Evolutionary conservation across 2,797 vertebrate genomes (phyloP).

Genomic region (Bucorvus abyssinicus): DNA sequence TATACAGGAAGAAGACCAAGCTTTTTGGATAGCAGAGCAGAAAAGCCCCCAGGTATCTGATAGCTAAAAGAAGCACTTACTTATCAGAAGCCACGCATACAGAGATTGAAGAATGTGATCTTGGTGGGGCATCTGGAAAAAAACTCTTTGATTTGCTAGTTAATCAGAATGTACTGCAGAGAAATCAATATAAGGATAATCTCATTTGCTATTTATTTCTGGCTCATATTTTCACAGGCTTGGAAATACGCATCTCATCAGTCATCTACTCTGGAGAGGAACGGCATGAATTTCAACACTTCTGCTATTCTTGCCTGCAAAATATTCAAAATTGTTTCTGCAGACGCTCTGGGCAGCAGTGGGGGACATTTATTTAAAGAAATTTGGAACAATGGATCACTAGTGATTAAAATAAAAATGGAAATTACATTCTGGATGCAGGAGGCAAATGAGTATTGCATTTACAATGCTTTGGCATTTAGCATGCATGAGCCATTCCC

Average conservation of each 20-base stretch:
- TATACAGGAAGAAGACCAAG: background rate
- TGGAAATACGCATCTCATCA: conserved; percentile 50
- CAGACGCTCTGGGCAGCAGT: conserved; percentile 33
- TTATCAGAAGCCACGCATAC: background rate
- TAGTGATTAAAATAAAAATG: conserved; percentile 58
- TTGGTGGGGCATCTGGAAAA: background rate
- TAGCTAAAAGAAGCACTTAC: background rate
- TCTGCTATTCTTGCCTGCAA: conserved; percentile 50
- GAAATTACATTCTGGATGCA: conserved; percentile 50
- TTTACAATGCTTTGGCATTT: conserved; percentile 23
- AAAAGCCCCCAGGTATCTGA: background rate
- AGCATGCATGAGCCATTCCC: background rate
- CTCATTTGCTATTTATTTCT: conserved; percentile 55
- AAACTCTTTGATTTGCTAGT: conserved; percentile 20
- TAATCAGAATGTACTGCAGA: conserved; percentile 51
- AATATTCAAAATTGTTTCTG: conserved; percentile 60
- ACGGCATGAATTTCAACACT: conserved; percentile 51
- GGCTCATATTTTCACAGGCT: conserved; percentile 32
- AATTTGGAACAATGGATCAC: conserved; percentile 50
- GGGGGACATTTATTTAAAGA: conserved; percentile 59
- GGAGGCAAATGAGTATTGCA: conserved; percentile 40
- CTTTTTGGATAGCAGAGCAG: background rate
- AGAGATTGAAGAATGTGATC: conserved; percentile 8
- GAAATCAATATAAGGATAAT: conserved; percentile 59
- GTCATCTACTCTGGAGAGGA: conserved; percentile 21